These are phyloP conservation scores for Caenorhabditis panamensis DNA, from an alignment of 2,888 invertebrate species.

Conservation along the genomic window DNA sequence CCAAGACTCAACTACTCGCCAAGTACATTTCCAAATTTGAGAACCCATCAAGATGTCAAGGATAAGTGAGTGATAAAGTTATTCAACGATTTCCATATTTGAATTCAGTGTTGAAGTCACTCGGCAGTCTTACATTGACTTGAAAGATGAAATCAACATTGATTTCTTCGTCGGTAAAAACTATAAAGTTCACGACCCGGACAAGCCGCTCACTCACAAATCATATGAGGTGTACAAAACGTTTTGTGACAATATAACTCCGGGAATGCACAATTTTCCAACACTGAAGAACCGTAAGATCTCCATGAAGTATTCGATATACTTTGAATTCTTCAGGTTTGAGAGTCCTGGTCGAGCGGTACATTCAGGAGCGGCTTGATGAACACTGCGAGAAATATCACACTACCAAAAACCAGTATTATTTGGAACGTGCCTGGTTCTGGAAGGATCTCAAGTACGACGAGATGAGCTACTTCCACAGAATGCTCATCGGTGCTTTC, in stretches of 20 bases:
- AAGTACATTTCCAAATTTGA: background rate
- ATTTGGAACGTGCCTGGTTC: background rate
- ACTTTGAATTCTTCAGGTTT: too few species aligned
- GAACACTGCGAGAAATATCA: slow-evolving; percentile 1
- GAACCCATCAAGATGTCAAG: background rate
- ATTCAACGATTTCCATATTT: background rate
- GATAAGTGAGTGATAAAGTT: background rate
- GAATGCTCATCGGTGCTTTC: background rate
- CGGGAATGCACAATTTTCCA: background rate
- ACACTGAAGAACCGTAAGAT: too few species aligned
- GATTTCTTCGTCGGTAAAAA: background rate
- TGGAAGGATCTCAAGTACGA: slow-evolving; percentile 8
- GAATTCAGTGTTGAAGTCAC: background rate
- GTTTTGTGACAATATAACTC: background rate
- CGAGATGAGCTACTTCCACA: background rate
- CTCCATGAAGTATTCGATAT: too few species aligned
- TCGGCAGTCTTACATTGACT: background rate
- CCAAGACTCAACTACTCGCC: background rate
- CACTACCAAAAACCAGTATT: background rate
- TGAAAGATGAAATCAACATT: background rate
- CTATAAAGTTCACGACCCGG: background rate
- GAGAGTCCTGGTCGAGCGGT: too few species aligned
- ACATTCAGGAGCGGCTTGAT: too few species aligned
- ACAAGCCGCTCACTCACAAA: background rate
- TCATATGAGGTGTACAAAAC: background rate